Evolutionary conservation across 2,113 vertebrate genomes (phyloP).

Genomic region (Paramisgurnus dabryanus): DNA sequence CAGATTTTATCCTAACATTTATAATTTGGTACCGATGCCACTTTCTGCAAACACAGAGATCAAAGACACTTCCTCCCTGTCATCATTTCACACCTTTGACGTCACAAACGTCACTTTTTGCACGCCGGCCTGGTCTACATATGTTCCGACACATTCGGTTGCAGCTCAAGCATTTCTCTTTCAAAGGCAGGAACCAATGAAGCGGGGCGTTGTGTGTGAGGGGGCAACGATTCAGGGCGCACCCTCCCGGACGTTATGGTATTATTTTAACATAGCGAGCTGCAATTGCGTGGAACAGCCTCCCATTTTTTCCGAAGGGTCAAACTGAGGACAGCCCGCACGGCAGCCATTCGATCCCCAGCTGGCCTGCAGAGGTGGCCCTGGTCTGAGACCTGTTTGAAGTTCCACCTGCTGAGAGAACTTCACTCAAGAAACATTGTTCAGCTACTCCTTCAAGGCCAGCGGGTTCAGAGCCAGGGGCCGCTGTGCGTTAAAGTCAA

Average conservation of each 20-base stretch:
- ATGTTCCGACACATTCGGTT: slow-evolving; percentile 62
- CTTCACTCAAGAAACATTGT: slow-evolving; percentile 86
- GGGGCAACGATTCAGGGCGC: slow-evolving; percentile 24
- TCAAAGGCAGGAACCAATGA: slow-evolving; percentile 66
- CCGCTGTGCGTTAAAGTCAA: slow-evolving; percentile 79
- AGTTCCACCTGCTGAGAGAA: slow-evolving; percentile 94
- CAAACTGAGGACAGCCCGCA: slow-evolving; percentile 84
- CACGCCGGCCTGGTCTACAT: slow-evolving; percentile 56
- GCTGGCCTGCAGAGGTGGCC: slow-evolving; percentile 79
- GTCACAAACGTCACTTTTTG: slow-evolving; percentile 39
- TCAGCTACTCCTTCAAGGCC: slow-evolving; percentile 79
- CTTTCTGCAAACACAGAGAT: neutral
- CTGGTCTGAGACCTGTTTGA: slow-evolving; percentile 89
- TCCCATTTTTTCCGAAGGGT: slow-evolving; percentile 82
- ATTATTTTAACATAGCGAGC: slow-evolving; percentile 88
- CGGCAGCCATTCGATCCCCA: slow-evolving; percentile 86
- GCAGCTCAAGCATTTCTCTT: slow-evolving; percentile 59
- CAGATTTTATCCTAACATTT: neutral
- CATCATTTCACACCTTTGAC: slow-evolving; percentile 9
- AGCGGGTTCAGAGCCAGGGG: slow-evolving; percentile 61
- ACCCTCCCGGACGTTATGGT: slow-evolving; percentile 47
- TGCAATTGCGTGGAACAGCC: slow-evolving; percentile 86
- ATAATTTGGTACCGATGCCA: neutral
- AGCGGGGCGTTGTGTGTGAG: slow-evolving; percentile 42
- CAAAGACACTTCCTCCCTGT: neutral